Evolutionary conservation across 37 sponge, comb jelly and placozoan species (phyloP).

Genomic region (Chondrosia reniformis): DNA sequence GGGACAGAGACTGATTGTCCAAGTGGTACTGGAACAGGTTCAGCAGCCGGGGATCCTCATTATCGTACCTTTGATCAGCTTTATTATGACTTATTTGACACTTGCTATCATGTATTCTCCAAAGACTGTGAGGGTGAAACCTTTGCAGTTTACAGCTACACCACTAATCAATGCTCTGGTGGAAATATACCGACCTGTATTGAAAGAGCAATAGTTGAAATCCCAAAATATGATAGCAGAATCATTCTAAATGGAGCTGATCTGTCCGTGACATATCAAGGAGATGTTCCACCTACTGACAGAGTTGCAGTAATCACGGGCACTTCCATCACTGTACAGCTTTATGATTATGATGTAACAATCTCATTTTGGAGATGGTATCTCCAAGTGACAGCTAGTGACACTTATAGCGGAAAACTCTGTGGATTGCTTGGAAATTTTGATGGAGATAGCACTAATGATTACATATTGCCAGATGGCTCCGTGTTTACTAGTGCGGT

Average conservation of each 20-base stretch:
- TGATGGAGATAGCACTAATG: conserved; percentile 6
- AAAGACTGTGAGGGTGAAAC: conserved; percentile 13
- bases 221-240: neutral
- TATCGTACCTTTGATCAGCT: neutral
- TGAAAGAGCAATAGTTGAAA: neutral
- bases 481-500: neutral
- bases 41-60: conserved; percentile 3
- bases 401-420: neutral
- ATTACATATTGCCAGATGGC: conserved; percentile 6
- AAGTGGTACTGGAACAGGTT: neutral
- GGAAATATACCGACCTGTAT: conserved; percentile 1
- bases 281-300: neutral
- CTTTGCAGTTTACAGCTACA: neutral
- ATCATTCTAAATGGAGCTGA: too few relatives aligned
- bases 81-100: conserved; percentile 4
- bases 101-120: conserved; percentile 7
- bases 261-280: neutral
- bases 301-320: neutral
- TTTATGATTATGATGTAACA: neutral
- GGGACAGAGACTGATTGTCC: neutral
- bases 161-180: neutral
- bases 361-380: neutral
- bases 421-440: conserved; percentile 5
- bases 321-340: neutral
- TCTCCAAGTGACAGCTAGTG: neutral